These are phyloP conservation scores for Priocnemis perturbator DNA, from an alignment of 2,888 invertebrate species.

Conservation along the genomic window DNA sequence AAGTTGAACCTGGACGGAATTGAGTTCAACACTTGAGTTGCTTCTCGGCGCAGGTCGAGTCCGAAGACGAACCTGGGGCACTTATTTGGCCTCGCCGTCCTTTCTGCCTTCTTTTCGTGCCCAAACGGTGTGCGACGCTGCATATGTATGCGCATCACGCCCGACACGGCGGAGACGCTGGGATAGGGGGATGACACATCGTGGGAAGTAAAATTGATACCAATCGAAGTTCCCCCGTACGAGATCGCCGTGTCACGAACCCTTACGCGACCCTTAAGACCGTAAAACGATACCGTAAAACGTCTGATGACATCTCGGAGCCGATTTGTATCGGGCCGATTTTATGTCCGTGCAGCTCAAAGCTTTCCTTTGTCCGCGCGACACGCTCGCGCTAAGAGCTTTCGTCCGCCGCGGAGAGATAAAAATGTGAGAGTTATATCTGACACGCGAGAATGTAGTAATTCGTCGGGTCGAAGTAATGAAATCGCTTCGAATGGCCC, in stretches of 20 bases:
- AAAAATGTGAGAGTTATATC: no score
- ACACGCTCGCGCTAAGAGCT: no score
- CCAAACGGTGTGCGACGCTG: slow-evolving; percentile 4
- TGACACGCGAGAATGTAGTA: no score
- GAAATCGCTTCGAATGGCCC: no score
- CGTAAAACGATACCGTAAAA: not conserved
- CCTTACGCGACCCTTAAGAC: slow-evolving; percentile 3
- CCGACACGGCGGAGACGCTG: not conserved
- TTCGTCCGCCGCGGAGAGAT: no score
- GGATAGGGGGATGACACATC: slow-evolving; percentile 25
- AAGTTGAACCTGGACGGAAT: slow-evolving; percentile 44
- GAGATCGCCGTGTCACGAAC: slow-evolving; percentile 8
- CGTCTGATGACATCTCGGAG: no score
- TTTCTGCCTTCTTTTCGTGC: slow-evolving; percentile 42
- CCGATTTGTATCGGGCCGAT: no score
- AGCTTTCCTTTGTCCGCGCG: no score
- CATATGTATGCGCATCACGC: not conserved
- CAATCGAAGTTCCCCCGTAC: slow-evolving; percentile 32
- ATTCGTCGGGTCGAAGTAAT: no score
- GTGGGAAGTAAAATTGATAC: slow-evolving; percentile 48
- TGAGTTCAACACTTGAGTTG: slow-evolving; percentile 54
- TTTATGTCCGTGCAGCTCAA: no score
- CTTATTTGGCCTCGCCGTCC: slow-evolving; percentile 51
- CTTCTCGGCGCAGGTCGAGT: slow-evolving; percentile 34
- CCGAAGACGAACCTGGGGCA: slow-evolving; percentile 35